phyloP scores from a whole-genome alignment of 1,140 invertebrate genomes.

The Papilio helenus region DNA sequence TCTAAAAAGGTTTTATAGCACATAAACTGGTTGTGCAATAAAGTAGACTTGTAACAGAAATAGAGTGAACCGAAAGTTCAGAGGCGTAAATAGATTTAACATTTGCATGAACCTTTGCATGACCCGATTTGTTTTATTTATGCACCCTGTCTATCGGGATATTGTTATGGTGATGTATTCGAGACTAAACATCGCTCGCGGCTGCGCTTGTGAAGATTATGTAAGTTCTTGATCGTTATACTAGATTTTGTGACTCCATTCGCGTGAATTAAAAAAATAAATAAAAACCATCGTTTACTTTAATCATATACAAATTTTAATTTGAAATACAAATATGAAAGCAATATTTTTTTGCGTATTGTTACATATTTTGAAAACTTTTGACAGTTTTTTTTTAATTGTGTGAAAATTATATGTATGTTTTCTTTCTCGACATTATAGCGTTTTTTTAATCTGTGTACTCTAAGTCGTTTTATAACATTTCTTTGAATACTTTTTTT shows the following conservation, averaged over 20 bases:
- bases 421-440: too few species aligned
- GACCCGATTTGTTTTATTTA: conserved; percentile 18
- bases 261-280: too few species aligned
- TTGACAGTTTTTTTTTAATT: too few species aligned
- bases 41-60: conserved; percentile 9
- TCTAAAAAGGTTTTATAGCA: conserved; percentile 15
- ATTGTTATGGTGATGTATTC: conserved; percentile 8
- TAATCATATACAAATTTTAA: too few species aligned
- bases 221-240: background rate
- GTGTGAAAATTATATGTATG: too few species aligned
- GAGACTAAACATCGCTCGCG: background rate
- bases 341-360: too few species aligned
- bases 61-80: background rate
- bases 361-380: too few species aligned
- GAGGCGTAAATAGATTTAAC: conserved; percentile 10
- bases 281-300: too few species aligned
- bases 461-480: background rate
- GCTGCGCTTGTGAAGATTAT: background rate
- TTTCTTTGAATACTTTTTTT: background rate
- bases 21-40: background rate
- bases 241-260: too few species aligned
- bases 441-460: too few species aligned
- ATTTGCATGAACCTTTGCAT: conserved; percentile 21
- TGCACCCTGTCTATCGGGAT: background rate
- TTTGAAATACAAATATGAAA: too few species aligned